A percentile compares a stretch with the other conserved stretches of the same genome.
phyloP scores from a whole-genome alignment of 2,888 invertebrate genomes.

The Diloba caeruleocephala region DNA sequence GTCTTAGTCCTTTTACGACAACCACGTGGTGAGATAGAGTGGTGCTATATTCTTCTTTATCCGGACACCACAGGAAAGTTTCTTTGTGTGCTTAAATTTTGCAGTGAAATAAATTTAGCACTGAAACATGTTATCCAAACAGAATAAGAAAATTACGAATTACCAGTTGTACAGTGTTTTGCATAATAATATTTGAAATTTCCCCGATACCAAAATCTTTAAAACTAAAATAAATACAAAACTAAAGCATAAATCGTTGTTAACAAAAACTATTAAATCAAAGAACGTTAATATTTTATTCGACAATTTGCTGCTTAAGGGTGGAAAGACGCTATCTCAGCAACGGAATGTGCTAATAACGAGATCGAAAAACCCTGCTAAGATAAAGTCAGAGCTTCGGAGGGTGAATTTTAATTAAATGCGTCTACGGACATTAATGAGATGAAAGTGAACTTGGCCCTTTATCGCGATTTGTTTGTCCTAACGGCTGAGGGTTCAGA shows the following conservation, averaged over 20 bases:
- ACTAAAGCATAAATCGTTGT: conserved; percentile 15
- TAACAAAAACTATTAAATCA: conserved; percentile 59
- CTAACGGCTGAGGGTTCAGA: conserved; percentile 69
- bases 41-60: no score
- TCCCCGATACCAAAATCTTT: no score
- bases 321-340: conserved; percentile 57
- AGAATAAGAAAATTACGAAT: no score
- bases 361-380: conserved; percentile 78
- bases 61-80: no score
- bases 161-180: no score
- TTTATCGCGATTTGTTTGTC: conserved; percentile 87
- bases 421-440: conserved; percentile 83
- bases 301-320: conserved; percentile 57
- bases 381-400: conserved; percentile 73
- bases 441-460: conserved; percentile 82
- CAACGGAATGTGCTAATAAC: conserved; percentile 83
- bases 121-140: no score
- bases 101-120: no score
- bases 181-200: no score
- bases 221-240: no score
- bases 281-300: conserved; percentile 53
- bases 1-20: no score
- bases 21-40: no score
- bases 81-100: no score
- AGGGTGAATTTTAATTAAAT: conserved; percentile 88